These are phyloP conservation scores for Vireo griseus DNA, from an alignment of 2,797 vertebrate genomes.

Conservation along the genomic window DNA sequence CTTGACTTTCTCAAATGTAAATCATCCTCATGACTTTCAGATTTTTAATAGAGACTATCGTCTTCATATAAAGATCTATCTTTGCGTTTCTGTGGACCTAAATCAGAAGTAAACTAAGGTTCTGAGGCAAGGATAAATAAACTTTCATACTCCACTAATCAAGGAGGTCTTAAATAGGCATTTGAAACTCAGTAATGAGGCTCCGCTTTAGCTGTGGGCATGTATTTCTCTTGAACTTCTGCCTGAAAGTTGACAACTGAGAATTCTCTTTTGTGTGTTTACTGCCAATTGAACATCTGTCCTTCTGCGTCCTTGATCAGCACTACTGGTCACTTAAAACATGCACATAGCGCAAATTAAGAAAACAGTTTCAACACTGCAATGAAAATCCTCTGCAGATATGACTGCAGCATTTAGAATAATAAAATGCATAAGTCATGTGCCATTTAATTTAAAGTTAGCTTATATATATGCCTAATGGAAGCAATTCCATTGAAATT, in stretches of 20 bases:
- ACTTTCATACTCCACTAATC: neutral
- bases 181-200: neutral
- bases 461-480: neutral
- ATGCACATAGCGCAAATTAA: neutral
- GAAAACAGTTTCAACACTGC: neutral
- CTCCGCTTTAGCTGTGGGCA: neutral
- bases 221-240: constrained; percentile 18
- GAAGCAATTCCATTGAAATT: neutral
- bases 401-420: neutral
- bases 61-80: neutral
- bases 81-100: neutral
- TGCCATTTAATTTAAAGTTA: neutral
- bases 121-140: neutral
- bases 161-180: neutral
- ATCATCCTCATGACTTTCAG: neutral
- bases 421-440: neutral
- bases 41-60: neutral
- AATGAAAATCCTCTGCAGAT: neutral
- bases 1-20: neutral
- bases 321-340: neutral
- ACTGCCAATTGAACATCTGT: constrained; percentile 42
- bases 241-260: constrained; percentile 12
- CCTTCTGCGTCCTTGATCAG: neutral
- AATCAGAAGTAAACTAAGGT: neutral
- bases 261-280: neutral